These are phyloP conservation scores for Lathronympha strigana DNA, from an alignment of 2,888 invertebrate species.

Conservation along the genomic window DNA sequence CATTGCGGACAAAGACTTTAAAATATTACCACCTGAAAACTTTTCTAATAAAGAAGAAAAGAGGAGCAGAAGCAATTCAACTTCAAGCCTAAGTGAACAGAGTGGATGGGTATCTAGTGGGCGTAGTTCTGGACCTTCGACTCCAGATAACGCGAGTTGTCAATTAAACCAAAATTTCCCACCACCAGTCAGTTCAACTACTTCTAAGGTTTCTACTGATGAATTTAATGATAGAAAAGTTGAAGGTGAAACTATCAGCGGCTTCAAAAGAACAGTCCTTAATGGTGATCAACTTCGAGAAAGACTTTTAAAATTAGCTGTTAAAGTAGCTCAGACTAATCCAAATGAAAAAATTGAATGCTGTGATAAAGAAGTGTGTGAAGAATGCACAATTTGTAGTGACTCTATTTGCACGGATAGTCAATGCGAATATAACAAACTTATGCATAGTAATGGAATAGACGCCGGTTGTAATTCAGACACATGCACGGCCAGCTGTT, in stretches of 20 bases:
- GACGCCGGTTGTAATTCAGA: slow-evolving; percentile 77
- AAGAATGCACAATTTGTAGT: slow-evolving; percentile 80
- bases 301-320: slow-evolving; percentile 86
- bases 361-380: slow-evolving; percentile 80
- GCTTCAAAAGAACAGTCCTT: slow-evolving; percentile 78
- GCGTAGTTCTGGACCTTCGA: slow-evolving; percentile 86
- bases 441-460: slow-evolving; percentile 75
- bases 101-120: slow-evolving; percentile 95
- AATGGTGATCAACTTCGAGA: slow-evolving; percentile 88
- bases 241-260: slow-evolving; percentile 70
- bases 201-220: slow-evolving; percentile 58
- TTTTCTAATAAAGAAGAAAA: slow-evolving; percentile 77
- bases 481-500: slow-evolving; percentile 74
- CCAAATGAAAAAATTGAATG: slow-evolving; percentile 80
- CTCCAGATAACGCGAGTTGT: slow-evolving; percentile 83
- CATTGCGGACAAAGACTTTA: slow-evolving; percentile 79
- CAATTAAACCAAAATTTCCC: slow-evolving; percentile 78
- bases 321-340: slow-evolving; percentile 75
- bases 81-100: slow-evolving; percentile 90
- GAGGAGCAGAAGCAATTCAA: slow-evolving; percentile 80
- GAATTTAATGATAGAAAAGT: slow-evolving; percentile 58
- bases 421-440: slow-evolving; percentile 78
- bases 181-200: slow-evolving; percentile 63
- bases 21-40: slow-evolving; percentile 79
- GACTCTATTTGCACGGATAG: slow-evolving; percentile 81